These are phyloP conservation scores for Pseudanteris insignis DNA, from an alignment of 2,888 invertebrate species.

Conservation along the genomic window DNA sequence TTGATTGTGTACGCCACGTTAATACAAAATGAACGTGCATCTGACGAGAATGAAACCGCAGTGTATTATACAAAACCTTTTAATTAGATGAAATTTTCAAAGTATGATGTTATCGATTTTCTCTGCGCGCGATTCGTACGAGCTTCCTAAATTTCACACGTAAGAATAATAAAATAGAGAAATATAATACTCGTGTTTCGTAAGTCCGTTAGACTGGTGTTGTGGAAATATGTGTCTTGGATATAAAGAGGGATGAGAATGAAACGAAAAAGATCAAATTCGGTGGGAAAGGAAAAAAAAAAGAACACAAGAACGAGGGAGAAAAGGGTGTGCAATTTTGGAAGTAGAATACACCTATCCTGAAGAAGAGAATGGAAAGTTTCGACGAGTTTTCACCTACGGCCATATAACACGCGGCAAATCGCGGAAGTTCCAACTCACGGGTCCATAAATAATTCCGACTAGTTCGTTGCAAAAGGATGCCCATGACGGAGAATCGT, in stretches of 20 bases:
- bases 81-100: slow-evolving; percentile 14
- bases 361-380: slow-evolving; percentile 42
- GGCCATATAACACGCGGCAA: slow-evolving; percentile 38
- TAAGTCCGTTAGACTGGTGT: no score
- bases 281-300: no score
- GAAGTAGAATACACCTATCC: slow-evolving; percentile 45
- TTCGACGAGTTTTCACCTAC: slow-evolving; percentile 47
- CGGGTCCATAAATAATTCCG: slow-evolving; percentile 48
- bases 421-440: slow-evolving; percentile 33
- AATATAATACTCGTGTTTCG: no score
- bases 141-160: no score
- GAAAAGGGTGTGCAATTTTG: slow-evolving; percentile 34
- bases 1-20: slow-evolving; percentile 31
- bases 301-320: no score
- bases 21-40: slow-evolving; percentile 20
- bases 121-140: no score
- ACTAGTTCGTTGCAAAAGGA: slow-evolving; percentile 34
- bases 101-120: no score
- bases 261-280: no score
- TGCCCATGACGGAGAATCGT: slow-evolving; percentile 45
- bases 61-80: slow-evolving; percentile 8
- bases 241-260: no score
- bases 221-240: no score
- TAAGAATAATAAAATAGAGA: no score
- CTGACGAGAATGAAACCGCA: not conserved